Evolutionary conservation across 2,113 vertebrate genomes (phyloP).

Genomic region (Lepus americanus): DNA sequence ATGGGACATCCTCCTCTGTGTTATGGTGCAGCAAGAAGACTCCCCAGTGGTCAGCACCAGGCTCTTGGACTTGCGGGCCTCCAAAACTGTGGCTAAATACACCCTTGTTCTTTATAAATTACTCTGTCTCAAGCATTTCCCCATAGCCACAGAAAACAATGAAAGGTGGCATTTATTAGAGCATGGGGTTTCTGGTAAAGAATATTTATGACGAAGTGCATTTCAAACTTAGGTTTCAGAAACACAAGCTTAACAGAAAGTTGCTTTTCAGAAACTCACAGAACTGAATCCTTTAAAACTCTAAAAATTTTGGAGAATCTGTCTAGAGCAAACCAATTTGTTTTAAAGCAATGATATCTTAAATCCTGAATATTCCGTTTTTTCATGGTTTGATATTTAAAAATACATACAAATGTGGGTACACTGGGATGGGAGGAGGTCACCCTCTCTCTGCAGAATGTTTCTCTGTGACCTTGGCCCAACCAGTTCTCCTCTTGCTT

Average conservation of each 20-base stretch:
- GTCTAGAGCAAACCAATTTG: neutral
- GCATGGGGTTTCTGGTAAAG: neutral
- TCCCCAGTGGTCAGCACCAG: neutral
- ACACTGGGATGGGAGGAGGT: neutral
- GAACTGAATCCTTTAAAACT: neutral
- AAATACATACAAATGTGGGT: neutral
- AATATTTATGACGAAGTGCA: neutral
- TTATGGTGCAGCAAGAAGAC: neutral
- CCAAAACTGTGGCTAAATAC: no score
- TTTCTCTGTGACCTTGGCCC: neutral
- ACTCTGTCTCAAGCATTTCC: neutral
- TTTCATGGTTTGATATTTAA: neutral
- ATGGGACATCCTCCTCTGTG: no score
- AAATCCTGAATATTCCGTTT: neutral
- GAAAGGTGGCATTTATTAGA: neutral
- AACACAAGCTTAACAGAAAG: neutral
- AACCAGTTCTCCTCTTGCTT: neutral
- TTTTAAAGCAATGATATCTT: neutral
- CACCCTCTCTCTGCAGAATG: neutral
- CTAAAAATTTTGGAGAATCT: neutral
- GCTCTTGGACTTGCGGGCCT: neutral
- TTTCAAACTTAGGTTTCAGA: slow-evolving; percentile 17
- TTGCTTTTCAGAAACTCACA: neutral
- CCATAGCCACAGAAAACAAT: neutral
- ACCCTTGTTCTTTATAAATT: neutral